Conservation (phyloP, 2,888 invertebrate species). For the Arenicola marina region DNA sequence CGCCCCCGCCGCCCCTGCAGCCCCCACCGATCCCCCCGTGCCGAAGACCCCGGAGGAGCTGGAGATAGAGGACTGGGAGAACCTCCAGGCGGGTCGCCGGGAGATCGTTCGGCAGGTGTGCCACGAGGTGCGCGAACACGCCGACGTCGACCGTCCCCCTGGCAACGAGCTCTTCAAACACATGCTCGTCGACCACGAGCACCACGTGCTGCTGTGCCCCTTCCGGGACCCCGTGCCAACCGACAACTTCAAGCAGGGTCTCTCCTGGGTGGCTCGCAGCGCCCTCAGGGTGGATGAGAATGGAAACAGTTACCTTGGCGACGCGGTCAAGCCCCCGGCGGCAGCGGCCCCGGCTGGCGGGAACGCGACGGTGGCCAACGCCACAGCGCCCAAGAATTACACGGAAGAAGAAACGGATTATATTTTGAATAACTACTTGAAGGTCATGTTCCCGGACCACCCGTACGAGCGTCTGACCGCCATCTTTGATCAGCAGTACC, state of each 20-base stretch:
- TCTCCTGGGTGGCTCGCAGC: not conserved
- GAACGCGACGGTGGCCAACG: not conserved
- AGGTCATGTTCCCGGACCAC: constrained; percentile 4
- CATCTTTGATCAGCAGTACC: constrained; percentile 1
- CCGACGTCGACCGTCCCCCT: not conserved
- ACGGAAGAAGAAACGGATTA: constrained; percentile 1
- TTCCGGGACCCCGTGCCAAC: not conserved
- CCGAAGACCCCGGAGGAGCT: constrained; percentile 2
- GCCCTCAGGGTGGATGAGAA: not conserved
- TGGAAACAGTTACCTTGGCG: not conserved
- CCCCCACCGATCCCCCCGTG: not conserved
- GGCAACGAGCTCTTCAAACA: not conserved
- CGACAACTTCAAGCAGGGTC: not conserved
- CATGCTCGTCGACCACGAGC: constrained; percentile 4
- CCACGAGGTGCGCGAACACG: constrained; percentile 1
- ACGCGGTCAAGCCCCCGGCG: not conserved
- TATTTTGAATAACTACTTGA: not conserved
- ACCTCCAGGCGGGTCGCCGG: not conserved
- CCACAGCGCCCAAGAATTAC: not conserved
- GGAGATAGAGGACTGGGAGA: constrained; percentile 3
- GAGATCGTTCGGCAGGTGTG: not conserved
- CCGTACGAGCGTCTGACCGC: constrained; percentile 1
- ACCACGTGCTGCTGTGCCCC: not conserved
- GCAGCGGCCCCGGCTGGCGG: not conserved
- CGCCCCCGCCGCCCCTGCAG: not conserved